Evolutionary conservation across 1,140 invertebrate species (phyloP).

Genomic region (Rhagoletis pomonella): DNA sequence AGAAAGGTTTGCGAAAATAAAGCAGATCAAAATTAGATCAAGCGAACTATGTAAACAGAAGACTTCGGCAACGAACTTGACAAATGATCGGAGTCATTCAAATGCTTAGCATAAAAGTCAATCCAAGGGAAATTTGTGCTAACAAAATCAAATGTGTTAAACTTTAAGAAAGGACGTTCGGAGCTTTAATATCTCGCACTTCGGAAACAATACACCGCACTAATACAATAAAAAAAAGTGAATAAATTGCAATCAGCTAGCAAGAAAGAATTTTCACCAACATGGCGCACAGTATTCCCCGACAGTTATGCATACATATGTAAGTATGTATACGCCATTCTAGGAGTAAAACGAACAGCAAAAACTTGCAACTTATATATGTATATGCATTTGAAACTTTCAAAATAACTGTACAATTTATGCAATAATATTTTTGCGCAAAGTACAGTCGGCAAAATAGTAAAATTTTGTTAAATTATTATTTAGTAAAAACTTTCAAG

Average conservation of each 20-base stretch:
- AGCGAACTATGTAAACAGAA: too few relatives aligned
- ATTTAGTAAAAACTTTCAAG: conserved; percentile 48
- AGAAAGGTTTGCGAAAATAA: too few relatives aligned
- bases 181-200: not conserved
- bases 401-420: not conserved
- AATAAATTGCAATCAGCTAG: not conserved
- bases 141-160: too few relatives aligned
- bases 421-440: not conserved
- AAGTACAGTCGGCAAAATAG: conserved; percentile 1
- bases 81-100: too few relatives aligned
- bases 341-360: not conserved
- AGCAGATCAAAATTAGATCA: too few relatives aligned
- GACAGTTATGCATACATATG: too few relatives aligned
- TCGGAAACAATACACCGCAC: not conserved
- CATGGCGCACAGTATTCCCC: too few relatives aligned
- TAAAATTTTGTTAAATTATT: not conserved
- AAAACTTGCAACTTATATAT: not conserved
- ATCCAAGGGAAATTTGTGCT: too few relatives aligned
- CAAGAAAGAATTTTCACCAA: not conserved
- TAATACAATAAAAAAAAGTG: not conserved
- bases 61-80: too few relatives aligned
- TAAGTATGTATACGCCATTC: too few relatives aligned
- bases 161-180: too few relatives aligned
- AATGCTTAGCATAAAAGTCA: too few relatives aligned
- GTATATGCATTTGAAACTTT: not conserved